Evolutionary conservation across 2,797 vertebrate genomes (phyloP).

Genomic region (Gallinago nigripennis): DNA sequence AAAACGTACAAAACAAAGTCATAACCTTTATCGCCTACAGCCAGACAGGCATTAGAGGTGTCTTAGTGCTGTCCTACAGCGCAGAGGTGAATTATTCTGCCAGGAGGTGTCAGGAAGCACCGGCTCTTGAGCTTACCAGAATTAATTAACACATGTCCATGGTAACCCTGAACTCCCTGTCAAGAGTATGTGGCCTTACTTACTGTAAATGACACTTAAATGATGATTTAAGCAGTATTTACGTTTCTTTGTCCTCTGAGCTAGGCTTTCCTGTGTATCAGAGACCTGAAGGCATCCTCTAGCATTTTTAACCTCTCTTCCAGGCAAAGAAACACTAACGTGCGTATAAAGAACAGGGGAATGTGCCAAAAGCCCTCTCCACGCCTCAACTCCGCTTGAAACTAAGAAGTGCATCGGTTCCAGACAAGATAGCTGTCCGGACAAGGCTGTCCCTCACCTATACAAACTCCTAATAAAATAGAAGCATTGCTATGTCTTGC

Average conservation of each 20-base stretch:
- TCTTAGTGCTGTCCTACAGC: background rate
- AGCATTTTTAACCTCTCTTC: constrained; percentile 1
- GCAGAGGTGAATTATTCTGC: constrained; percentile 30
- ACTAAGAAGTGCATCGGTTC: accelerated
- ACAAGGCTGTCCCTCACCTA: background rate
- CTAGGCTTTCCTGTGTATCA: background rate
- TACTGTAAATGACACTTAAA: constrained; percentile 7
- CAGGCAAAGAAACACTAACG: background rate
- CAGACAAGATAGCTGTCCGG: background rate
- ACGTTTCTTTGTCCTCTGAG: background rate
- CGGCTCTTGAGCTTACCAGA: background rate
- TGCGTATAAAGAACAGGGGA: constrained; percentile 47
- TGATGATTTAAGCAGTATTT: background rate
- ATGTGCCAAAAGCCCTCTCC: background rate
- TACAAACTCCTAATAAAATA: constrained; percentile 41
- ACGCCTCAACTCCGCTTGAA: accelerated
- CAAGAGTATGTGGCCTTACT: constrained; percentile 18
- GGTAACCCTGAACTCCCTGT: constrained; percentile 29
- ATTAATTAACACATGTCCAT: constrained; percentile 47
- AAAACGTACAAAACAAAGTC: constrained; percentile 8
- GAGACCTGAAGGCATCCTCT: background rate
- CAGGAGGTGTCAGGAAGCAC: background rate
- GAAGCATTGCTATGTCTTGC: background rate
- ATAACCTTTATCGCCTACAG: constrained; percentile 3
- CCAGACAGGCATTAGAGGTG: constrained; percentile 2